phyloP scores from a whole-genome alignment of 1,140 invertebrate species.

The Drosophila busckii region DNA sequence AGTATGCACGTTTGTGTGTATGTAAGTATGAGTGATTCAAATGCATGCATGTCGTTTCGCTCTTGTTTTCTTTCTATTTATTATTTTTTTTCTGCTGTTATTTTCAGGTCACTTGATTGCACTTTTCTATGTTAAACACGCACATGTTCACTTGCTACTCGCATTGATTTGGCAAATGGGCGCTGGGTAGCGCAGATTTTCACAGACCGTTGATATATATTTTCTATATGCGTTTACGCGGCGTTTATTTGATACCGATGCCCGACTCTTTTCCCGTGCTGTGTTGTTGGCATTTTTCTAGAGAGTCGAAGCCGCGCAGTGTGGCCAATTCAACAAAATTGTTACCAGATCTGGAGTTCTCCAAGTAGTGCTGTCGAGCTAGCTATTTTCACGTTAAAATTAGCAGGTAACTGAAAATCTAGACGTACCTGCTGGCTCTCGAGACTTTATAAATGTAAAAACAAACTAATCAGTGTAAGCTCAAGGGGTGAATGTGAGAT shows the following conservation, averaged over 20 bases:
- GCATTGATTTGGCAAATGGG: constrained; percentile 16
- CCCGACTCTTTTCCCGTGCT: constrained; percentile 31
- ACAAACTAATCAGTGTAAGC: too few relatives aligned
- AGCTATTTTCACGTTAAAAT: too few relatives aligned
- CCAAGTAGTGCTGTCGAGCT: too few relatives aligned
- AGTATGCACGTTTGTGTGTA: constrained; percentile 1
- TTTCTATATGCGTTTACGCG: constrained; percentile 23
- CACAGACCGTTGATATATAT: constrained; percentile 33
- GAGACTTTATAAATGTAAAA: too few relatives aligned
- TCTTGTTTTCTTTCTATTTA: too few relatives aligned
- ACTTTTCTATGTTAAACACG: constrained; percentile 30
- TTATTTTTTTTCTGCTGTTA: too few relatives aligned
- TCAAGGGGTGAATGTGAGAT: too few relatives aligned
- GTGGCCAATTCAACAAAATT: constrained; percentile 10
- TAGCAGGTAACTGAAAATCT: too few relatives aligned
- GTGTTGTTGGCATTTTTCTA: constrained; percentile 49
- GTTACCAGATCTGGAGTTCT: too few relatives aligned
- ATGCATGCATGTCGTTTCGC: constrained; percentile 3
- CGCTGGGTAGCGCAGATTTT: constrained; percentile 17
- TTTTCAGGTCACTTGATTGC: constrained; percentile 24
- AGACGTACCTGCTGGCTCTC: too few relatives aligned
- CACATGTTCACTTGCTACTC: constrained; percentile 13
- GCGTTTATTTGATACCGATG: constrained; percentile 32
- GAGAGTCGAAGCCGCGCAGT: constrained; percentile 31
- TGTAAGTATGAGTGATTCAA: constrained; percentile 19